These are phyloP conservation scores for Serrognathus titanus DNA, from an alignment of 2,888 invertebrate species.

Conservation along the genomic window DNA sequence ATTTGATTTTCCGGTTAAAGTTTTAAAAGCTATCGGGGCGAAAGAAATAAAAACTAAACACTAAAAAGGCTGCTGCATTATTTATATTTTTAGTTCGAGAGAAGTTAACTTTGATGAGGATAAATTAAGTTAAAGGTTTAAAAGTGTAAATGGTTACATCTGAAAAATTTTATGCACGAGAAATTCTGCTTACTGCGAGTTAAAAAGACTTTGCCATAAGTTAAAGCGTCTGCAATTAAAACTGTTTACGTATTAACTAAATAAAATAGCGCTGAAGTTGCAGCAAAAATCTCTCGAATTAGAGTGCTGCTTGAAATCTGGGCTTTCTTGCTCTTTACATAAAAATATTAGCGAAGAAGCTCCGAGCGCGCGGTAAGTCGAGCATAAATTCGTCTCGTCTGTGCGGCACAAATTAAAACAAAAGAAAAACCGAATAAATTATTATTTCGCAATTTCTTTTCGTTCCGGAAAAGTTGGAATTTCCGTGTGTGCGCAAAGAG, in stretches of 20 bases:
- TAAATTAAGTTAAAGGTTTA: no score
- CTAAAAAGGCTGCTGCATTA: no score
- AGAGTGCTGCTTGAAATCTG: slow-evolving; percentile 31
- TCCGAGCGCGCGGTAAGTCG: slow-evolving; percentile 30
- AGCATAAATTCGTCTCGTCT: slow-evolving; percentile 30
- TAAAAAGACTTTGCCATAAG: neutral
- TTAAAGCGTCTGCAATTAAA: slow-evolving; percentile 4
- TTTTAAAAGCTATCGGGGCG: no score
- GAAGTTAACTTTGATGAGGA: no score
- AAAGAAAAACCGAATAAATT: slow-evolving; percentile 14
- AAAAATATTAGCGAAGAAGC: slow-evolving; percentile 34
- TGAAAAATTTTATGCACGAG: no score
- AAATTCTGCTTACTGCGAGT: no score
- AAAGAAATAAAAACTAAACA: no score
- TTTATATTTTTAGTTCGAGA: no score
- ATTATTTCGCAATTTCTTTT: neutral
- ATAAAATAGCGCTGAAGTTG: slow-evolving; percentile 1
- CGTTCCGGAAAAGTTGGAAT: no score
- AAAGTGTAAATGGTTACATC: no score
- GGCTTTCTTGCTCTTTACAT: slow-evolving; percentile 30
- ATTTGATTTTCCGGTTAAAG: no score
- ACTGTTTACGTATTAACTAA: slow-evolving; percentile 10
- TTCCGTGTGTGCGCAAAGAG: neutral
- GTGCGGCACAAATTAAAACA: slow-evolving; percentile 25
- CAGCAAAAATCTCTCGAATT: slow-evolving; percentile 28